Percentiles rank a stretch among this genome's conserved stretches.
Conservation (phyloP, 2,888 invertebrate species). For the Lasiommata megera region DNA sequence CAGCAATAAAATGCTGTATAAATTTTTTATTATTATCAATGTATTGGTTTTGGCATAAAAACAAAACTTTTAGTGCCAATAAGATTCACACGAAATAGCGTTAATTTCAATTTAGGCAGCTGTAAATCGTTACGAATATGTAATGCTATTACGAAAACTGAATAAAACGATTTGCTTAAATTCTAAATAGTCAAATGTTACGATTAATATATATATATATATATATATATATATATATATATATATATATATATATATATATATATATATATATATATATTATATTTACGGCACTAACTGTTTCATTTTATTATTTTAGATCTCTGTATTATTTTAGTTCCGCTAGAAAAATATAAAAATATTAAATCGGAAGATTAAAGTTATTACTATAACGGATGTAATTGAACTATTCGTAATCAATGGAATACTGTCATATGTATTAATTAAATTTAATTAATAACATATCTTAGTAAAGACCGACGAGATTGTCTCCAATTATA, state of each 20-base stretch:
- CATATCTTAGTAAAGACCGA: not conserved
- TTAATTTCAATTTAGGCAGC: constrained; percentile 1
- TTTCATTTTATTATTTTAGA: too few relatives aligned
- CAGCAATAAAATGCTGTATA: not conserved
- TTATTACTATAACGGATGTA: too few relatives aligned
- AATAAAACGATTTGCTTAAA: not conserved
- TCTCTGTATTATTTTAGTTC: not conserved
- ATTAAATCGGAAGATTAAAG: too few relatives aligned
- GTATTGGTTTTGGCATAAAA: constrained; percentile 14
- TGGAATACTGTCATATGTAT: not conserved
- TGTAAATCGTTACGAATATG: not conserved
- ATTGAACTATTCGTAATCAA: not conserved
- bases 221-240: too few relatives aligned
- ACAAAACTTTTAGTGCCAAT: constrained; percentile 3
- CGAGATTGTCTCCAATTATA: not conserved
- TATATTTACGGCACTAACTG: not conserved
- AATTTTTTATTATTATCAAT: constrained; percentile 5
- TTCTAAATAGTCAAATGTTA: not conserved
- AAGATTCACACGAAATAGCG: not conserved
- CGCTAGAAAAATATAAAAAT: not conserved
- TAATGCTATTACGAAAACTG: not conserved
- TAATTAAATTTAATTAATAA: too few relatives aligned
- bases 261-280: too few relatives aligned
- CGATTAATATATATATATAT: too few relatives aligned
- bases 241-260: too few relatives aligned